Evolutionary conservation across 2,888 invertebrate genomes (phyloP), one percentile per base, ranked within the genome.

Genomic region (Diaprepes abbreviatus): DNA sequence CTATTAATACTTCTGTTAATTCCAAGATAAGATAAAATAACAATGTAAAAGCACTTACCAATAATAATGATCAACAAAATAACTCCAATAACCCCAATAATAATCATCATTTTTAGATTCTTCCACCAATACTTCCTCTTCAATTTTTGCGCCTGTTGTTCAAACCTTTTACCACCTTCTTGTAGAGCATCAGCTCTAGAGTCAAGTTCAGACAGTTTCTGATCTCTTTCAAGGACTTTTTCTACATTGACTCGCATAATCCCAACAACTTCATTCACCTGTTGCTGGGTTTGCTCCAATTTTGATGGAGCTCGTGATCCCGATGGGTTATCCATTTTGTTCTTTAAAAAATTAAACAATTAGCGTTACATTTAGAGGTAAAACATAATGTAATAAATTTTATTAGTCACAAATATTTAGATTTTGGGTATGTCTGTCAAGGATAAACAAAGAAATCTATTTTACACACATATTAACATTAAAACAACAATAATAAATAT

Each of bases 121-220:
- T 97, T 96, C 91, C 96, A 91, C 97, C 97, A 98, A 84, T 95
- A 97, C 86, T 97, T 97, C 83, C 96, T 90, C 87, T 97, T 97
- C 84, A 97, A 88, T 87, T 97, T 97, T 79, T 97, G 97, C 70
- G 97, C 97, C 84, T 96, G 96, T 79, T 97, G 96, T 84, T 97
- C 97, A 84, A 98, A 98, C 81, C 97, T 95, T 80, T 97, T 96
- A 58, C 96, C 96, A 43, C 96, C 96, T 83, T 96, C 93, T 82
- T 96, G 95, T 66, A 96, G 86, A 69, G 96, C 97, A 88, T 97
- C 97, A 82, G 97, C 97, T 87, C 97, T 89, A 84, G 96, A 95
- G 82, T 98, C 97, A 71, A 97, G 86, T 85, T 97, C 97, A 33
- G 96, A 95, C 74, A 98, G 87, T 84, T 97, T 97, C 81, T 94